These are phyloP conservation scores for Whitmania pigra DNA, from an alignment of 1,140 invertebrate species.

Conservation along the genomic window DNA sequence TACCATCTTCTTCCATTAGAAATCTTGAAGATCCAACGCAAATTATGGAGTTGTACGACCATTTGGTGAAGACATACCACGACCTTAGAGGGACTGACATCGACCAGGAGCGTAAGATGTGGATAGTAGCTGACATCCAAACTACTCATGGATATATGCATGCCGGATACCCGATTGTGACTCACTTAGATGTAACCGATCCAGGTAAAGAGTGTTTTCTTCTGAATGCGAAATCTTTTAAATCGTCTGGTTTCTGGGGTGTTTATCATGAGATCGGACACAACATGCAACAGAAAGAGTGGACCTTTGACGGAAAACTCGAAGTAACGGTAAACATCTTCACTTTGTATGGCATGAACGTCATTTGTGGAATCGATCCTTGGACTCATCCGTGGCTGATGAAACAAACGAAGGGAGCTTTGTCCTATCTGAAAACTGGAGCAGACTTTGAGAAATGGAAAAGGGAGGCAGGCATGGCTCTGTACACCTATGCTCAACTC, in stretches of 20 bases:
- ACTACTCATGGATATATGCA: conserved; percentile 29
- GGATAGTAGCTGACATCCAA: conserved; percentile 29
- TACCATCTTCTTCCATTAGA: conserved; percentile 26
- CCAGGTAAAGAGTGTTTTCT: conserved; percentile 23
- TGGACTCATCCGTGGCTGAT: conserved; percentile 28
- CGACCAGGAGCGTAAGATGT: conserved; percentile 20
- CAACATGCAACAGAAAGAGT: conserved; percentile 28
- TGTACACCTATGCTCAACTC: conserved; percentile 26
- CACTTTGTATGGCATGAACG: conserved; percentile 29
- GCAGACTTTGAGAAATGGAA: conserved; percentile 22
- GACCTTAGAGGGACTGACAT: conserved; percentile 26
- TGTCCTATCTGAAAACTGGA: conserved; percentile 27
- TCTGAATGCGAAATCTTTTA: conserved; percentile 19
- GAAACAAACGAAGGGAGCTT: conserved; percentile 12
- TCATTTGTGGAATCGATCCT: conserved; percentile 22
- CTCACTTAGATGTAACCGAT: conserved; percentile 29
- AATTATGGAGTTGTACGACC: conserved; percentile 27
- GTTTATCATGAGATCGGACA: conserved; percentile 31
- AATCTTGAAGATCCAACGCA: conserved; percentile 18
- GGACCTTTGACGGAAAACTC: conserved; percentile 28
- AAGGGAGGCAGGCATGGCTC: conserved; percentile 22
- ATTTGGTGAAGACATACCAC: conserved; percentile 24
- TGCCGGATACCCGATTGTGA: conserved; percentile 31
- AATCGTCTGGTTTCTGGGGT: conserved; percentile 27
- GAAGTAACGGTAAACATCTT: conserved; percentile 32